Conservation (phyloP, 2,113 vertebrate species). For the Nicator chloris region DNA sequence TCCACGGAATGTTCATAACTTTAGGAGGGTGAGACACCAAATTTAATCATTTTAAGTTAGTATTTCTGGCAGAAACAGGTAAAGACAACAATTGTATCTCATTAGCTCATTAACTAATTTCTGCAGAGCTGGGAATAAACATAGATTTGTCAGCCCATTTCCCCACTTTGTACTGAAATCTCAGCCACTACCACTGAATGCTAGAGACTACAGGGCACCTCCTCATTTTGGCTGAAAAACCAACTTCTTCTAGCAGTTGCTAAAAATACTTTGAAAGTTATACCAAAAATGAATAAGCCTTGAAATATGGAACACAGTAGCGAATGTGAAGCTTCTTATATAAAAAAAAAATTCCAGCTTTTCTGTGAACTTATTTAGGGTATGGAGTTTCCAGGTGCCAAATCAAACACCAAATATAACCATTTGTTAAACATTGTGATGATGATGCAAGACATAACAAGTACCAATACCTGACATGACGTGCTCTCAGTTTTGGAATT, state of each 20-base stretch:
- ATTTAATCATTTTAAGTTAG: not conserved
- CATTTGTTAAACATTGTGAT: not conserved
- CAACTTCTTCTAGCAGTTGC: not conserved
- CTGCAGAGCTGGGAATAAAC: not conserved
- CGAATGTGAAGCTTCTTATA: not conserved
- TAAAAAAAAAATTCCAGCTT: not conserved
- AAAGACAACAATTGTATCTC: not conserved
- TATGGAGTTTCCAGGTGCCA: not conserved
- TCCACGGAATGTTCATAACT: not conserved
- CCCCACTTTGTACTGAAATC: not conserved
- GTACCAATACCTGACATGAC: not conserved
- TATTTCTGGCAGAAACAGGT: not conserved
- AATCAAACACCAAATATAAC: not conserved
- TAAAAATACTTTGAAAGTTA: not conserved
- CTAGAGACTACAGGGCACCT: not conserved
- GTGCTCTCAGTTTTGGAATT: not conserved
- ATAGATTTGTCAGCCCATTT: not conserved
- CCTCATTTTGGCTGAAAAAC: not conserved
- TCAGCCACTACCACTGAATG: fast-evolving
- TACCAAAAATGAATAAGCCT: not conserved
- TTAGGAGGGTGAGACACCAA: not conserved
- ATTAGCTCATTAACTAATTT: not conserved
- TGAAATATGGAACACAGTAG: not conserved
- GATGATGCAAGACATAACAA: not conserved
- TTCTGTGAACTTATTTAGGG: not conserved